Conservation (phyloP, 2,888 invertebrate genomes). For the Trissonchulus latispiculum region DNA sequence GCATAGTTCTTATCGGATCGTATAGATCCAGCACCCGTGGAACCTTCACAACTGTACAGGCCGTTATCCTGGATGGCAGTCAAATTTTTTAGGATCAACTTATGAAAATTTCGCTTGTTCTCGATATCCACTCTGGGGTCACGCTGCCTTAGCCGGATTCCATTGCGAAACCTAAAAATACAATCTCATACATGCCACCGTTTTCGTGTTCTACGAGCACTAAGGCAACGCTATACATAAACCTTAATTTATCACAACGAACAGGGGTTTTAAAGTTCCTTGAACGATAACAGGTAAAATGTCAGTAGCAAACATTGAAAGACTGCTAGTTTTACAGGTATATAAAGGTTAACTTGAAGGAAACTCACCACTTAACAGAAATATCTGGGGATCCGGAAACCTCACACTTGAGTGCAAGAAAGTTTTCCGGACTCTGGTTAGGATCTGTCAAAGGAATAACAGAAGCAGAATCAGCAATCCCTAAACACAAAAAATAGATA, state of each 20-base stretch:
- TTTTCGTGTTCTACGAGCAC: no score
- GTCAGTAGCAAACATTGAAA: no score
- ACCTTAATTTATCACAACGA: no score
- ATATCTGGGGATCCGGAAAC: conserved; percentile 59
- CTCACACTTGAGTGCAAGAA: conserved; percentile 56
- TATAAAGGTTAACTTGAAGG: no score
- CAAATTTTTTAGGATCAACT: neutral
- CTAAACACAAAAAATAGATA: no score
- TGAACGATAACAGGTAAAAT: no score
- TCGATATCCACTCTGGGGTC: conserved; percentile 54
- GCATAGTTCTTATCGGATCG: conserved; percentile 52
- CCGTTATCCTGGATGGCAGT: conserved; percentile 54
- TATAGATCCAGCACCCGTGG: conserved; percentile 57
- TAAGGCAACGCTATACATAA: no score
- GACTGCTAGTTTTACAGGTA: no score
- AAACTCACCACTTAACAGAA: conserved; percentile 59
- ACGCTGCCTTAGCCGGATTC: conserved; percentile 53
- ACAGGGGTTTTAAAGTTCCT: no score
- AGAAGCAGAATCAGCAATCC: conserved; percentile 54
- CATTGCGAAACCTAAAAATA: no score
- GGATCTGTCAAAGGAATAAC: conserved; percentile 46
- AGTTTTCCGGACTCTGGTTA: conserved; percentile 42
- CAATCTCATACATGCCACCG: no score
- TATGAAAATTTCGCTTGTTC: conserved; percentile 38
- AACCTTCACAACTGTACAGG: conserved; percentile 61